phyloP scores from a whole-genome alignment of 2,797 vertebrate species.

The Myotis planiceps region DNA sequence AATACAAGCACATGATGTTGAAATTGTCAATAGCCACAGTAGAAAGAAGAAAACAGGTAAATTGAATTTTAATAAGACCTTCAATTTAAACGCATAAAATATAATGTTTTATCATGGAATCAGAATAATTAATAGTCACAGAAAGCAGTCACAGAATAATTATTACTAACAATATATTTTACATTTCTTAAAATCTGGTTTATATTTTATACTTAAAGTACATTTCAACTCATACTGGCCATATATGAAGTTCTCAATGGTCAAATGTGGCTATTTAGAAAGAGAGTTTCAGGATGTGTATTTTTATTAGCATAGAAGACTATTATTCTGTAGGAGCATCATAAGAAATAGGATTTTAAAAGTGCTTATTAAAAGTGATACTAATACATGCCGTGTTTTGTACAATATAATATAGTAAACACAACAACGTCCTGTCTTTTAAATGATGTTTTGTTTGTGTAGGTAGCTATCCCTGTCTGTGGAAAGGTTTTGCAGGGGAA shows the following conservation, averaged over 20 bases:
- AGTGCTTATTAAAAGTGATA: neutral
- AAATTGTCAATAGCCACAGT: neutral
- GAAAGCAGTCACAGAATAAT: too few relatives aligned
- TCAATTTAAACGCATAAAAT: neutral
- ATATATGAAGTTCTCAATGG: neutral
- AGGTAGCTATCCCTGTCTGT: neutral
- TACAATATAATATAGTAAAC: neutral
- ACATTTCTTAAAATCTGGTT: neutral
- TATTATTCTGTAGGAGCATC: neutral
- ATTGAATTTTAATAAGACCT: constrained; percentile 27
- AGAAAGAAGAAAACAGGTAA: neutral
- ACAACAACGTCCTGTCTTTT: neutral
- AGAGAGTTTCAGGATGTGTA: neutral
- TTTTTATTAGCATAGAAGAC: neutral
- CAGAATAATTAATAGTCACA: neutral
- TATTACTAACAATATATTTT: neutral
- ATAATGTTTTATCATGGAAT: neutral
- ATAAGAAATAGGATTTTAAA: neutral
- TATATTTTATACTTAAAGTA: neutral
- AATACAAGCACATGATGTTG: neutral
- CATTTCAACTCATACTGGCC: neutral
- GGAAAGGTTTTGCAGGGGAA: neutral
- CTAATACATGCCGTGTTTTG: neutral
- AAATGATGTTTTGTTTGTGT: neutral
- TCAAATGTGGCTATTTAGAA: neutral